Conservation (phyloP, 2,888 invertebrate genomes). For the Cartodere bifasciata region DNA sequence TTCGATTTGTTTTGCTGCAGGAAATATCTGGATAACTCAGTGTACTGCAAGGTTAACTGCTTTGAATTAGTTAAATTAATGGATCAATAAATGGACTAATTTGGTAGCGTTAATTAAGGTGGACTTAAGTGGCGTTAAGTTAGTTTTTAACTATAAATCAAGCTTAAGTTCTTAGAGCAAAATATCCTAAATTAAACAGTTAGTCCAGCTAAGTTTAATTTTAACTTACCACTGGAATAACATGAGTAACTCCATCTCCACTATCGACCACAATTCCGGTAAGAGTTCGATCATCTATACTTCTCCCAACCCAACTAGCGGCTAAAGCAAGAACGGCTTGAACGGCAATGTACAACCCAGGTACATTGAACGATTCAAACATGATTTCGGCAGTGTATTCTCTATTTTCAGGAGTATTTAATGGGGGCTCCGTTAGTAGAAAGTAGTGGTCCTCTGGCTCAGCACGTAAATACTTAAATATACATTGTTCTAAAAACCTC, state of each 20-base stretch:
- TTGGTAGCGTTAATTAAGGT: no score
- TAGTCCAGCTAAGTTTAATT: conserved; percentile 9
- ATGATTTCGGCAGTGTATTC: conserved; percentile 96
- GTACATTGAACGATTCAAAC: conserved; percentile 99
- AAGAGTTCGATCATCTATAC: conserved; percentile 79
- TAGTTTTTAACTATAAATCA: no score
- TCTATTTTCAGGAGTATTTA: conserved; percentile 98
- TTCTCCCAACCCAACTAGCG: conserved; percentile 93
- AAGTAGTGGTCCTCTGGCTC: conserved; percentile 99
- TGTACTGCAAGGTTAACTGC: no score
- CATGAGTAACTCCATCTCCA: conserved; percentile 99
- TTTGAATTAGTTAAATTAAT: no score
- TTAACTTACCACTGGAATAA: conserved; percentile 83
- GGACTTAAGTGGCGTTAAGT: no score
- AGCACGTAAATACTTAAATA: conserved; percentile 95
- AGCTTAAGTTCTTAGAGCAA: no score
- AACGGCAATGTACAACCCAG: conserved; percentile 97
- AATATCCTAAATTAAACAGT: no score
- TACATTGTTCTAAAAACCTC: conserved; percentile 94
- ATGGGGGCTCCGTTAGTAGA: conserved; percentile 92
- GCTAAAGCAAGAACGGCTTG: conserved; percentile 97
- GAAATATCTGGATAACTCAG: no score
- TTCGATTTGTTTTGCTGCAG: no score
- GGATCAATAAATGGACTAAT: no score
- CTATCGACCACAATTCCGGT: conserved; percentile 98